phyloP scores from a whole-genome alignment of 1,140 invertebrate species.

The Atta cephalotes region DNA sequence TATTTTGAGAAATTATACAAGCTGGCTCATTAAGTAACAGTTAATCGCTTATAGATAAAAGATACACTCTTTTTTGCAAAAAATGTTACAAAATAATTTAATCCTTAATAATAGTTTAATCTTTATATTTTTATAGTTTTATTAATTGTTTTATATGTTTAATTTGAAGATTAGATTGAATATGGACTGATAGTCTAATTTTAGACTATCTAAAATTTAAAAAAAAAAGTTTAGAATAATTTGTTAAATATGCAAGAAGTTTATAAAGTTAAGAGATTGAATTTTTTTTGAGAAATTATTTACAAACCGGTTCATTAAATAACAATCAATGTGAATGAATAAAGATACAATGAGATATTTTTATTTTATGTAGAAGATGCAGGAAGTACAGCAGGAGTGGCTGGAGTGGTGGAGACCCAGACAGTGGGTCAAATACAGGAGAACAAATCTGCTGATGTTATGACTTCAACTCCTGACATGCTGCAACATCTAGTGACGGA shows the following conservation, averaged over 20 bases:
- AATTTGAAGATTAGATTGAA: not conserved
- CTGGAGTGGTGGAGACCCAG: constrained; percentile 59
- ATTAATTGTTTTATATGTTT: not conserved
- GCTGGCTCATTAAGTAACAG: not conserved
- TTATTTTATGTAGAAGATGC: constrained; percentile 70
- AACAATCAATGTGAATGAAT: not conserved
- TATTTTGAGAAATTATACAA: not conserved
- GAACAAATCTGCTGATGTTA: constrained; percentile 34
- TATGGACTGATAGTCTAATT: not conserved
- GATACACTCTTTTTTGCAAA: not conserved
- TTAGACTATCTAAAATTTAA: not conserved
- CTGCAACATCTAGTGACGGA: constrained; percentile 85
- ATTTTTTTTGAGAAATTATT: not conserved
- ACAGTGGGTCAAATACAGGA: constrained; percentile 62
- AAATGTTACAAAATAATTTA: not conserved
- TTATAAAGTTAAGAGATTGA: not conserved
- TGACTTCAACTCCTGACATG: constrained; percentile 74
- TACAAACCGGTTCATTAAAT: not conserved
- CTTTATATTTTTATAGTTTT: not conserved
- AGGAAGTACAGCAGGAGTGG: constrained; percentile 57
- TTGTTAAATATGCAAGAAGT: not conserved
- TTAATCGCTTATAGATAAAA: not conserved
- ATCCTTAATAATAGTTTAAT: not conserved
- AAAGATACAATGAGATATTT: not conserved
- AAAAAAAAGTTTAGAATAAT: not conserved